Base-by-base conservation (phyloP, 1,140 invertebrate genomes). In the Panagrolaimus sp. region DNA sequence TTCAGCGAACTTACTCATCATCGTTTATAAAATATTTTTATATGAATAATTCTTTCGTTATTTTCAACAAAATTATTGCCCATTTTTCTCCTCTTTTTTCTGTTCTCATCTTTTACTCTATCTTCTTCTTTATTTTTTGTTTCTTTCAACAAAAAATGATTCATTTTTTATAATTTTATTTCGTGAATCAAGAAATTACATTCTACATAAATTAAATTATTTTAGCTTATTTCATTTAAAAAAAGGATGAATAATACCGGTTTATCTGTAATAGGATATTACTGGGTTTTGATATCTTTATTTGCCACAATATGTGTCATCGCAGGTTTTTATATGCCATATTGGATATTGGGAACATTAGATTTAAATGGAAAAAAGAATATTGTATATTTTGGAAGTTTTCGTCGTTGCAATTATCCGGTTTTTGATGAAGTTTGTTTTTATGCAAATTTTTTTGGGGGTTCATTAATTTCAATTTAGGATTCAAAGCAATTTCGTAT, bases 341-440 rank as follows among this genome's bases (percentile, higher is more conserved):
- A 67, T 52, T 67, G 66, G 66, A 48, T 67, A 24, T 38, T 48
- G 14, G 66, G 66, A 15, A 17, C 24, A 2, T 24, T 67, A 10
- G 44, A 45, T 1, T 15, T 67, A 12, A 52, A 52, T 67, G 66
- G 66, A 0, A 55, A 67, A 12, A 48, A 55, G 32, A 48, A 46
- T 32, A 26, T 52, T 48, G 66, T 67, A 15, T 67, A 67, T 55
- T 67, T 67, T 67, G 66, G 66, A 15, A 38, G 43, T 8, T 67
- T 67, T 43, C 44, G 66, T 12, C 17, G 66, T 14, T 67, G 66
- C 38, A 67, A 67, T 52, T 67, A 67, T 52, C 66, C 66, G n/a
- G 45, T 48, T 38, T 67, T 67, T 52, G 66, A 67, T 52, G 24
- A 14, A 7, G 65, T 67, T 5, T 12, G 28, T 28, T 44, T 43